Base-by-base conservation (phyloP, 2,888 invertebrate genomes). In the Andrena minutula region DNA sequence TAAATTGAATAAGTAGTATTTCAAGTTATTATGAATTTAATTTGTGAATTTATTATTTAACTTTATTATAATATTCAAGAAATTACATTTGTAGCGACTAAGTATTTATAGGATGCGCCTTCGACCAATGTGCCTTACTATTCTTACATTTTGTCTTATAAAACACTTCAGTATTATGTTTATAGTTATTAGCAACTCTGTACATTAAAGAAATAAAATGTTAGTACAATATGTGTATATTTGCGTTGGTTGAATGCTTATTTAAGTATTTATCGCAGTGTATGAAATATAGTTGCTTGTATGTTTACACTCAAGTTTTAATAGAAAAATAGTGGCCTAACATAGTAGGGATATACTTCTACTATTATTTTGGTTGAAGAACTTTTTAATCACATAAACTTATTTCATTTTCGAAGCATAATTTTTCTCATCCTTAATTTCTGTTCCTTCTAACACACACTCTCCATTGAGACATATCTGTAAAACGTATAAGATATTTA, bases 401-500 rank as follows among this genome's bases (percentile, higher is more conserved):
- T 32, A 53, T 16, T 53, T 32, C 8, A 53, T n/a, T 8, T 26
- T 30, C 53, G 28, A 30, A 2, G 2, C n/a, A 61, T 69, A 35
- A 16, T 41, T 64, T 10, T 58, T 63, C 63, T 72, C 72, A 1
- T 58, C 23, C n/a, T 83, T 86, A 5, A 60, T 41, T 53, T 79
- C 30, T 12, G 64, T 6, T 81, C 76, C 76, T 92, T 98, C 97
- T 61, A 97, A 96, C 89, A 97, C 96, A 94, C 98, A 98, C 90
- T 97, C 96, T 60, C 98, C 98, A 94, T 98, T 98, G 92, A 98
- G 95, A 92, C 98, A 98, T 92, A 97, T 97, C 98, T 98, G 28
- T 28, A 0, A 94, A 74, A 95, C 94, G 87, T 84, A 88, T 49
- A 47, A 60, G 65, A 79, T 74, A 65, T 70, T 68, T 56, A 51